Evolutionary conservation across 64 coral and sea anemone genomes (phyloP), one percentile per base, ranked within the genome.

Genomic region (Acropora yongei): DNA sequence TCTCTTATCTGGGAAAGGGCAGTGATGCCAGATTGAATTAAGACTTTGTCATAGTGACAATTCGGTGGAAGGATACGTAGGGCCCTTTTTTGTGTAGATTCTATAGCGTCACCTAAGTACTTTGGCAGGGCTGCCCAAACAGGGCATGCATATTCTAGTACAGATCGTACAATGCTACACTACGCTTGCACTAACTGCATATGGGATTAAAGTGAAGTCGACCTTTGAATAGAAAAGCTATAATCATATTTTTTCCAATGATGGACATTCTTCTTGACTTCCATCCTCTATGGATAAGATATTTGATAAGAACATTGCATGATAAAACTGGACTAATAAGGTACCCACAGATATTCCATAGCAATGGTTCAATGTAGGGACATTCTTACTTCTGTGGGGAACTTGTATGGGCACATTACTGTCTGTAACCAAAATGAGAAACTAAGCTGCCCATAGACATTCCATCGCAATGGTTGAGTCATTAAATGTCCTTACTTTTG

Each of bases 281-380:
- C 41, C 72, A 19, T 74, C 41, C 41, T 39, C 18, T 74, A 41
- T 74, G 72, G 72, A 41, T 40, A 44, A 10, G 74, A 76, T 47
- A 76, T 76, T 41, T 41, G 41, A 76, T 76, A 42, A 76, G 41
- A 41, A 76, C 6, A 44, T 44, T 76, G 74, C 44, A 44, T 76
- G 74, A 41, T 14, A 47, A 44, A 76, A 44, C 74, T 76, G 16
- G 41, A 45, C 8, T 41, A 76, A 76, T 76, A 42, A 13, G 74
- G 7, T 44, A 9, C 75, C 74, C 74, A 76, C 16, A 76, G 39
- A 14, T 76, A 76, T 76, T 76, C 74, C 74, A 76, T 76, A 76
- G 75, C 0, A 77, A 43, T 43, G n/a, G 71, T 74, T 8, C 9
- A 63, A 12, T 74, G 44, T 47, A 77, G 75, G 58, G 58, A 63